These are phyloP conservation scores for Mugil cephalus DNA, from an alignment of 2,113 vertebrate genomes.

Conservation along the genomic window DNA sequence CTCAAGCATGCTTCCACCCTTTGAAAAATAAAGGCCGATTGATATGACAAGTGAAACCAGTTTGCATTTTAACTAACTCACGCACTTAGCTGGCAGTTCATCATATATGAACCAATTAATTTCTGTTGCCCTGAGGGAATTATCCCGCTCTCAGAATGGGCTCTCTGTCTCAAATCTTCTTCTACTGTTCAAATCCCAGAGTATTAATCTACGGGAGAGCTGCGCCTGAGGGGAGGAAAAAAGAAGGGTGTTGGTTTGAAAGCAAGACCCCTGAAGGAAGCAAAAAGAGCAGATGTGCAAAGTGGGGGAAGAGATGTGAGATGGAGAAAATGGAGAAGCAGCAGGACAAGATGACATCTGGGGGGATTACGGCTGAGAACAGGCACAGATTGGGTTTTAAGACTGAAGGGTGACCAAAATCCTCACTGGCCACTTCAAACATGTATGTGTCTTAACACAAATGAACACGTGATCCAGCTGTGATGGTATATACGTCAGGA, in stretches of 20 bases:
- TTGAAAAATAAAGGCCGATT: neutral
- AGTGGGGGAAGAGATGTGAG: conserved; percentile 31
- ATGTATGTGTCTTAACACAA: neutral
- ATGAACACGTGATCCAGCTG: neutral
- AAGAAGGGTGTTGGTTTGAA: neutral
- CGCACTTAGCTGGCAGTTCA: conserved; percentile 22
- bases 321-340: conserved; percentile 31
- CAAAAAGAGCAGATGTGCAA: conserved; percentile 7
- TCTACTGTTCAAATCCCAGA: conserved; percentile 4
- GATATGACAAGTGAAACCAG: conserved; percentile 27
- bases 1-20: conserved; percentile 15
- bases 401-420: conserved; percentile 16
- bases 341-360: conserved; percentile 17
- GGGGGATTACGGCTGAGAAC: conserved; percentile 34
- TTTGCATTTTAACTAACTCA: conserved; percentile 17
- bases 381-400: conserved; percentile 25
- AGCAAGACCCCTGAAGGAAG: conserved; percentile 5
- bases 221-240: neutral
- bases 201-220: conserved; percentile 19
- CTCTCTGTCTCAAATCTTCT: conserved; percentile 18
- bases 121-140: conserved; percentile 51
- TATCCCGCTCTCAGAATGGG: conserved; percentile 29
- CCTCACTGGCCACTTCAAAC: conserved; percentile 20
- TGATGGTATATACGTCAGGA: no score
- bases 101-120: conserved; percentile 51